phyloP scores from a whole-genome alignment of 2,888 invertebrate species.

The Drosophila setosimentum region DNA sequence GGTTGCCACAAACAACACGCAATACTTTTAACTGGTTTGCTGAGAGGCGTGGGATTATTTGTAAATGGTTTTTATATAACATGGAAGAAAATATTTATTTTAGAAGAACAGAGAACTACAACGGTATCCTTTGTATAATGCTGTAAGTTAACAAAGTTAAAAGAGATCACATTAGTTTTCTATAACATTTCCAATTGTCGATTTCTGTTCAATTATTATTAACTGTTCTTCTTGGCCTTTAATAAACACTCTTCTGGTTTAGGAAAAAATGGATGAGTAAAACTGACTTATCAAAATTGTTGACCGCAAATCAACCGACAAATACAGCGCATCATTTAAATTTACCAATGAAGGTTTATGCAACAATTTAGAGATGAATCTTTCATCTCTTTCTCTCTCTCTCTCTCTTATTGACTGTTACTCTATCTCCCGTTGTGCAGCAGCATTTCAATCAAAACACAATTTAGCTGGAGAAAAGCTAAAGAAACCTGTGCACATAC shows the following conservation, averaged over 20 bases:
- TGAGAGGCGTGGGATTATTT: background rate
- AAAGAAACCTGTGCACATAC: constrained; percentile 54
- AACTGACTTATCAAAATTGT: constrained; percentile 68
- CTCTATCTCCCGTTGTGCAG: constrained; percentile 1
- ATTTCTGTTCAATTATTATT: background rate
- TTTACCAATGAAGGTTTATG: constrained; percentile 58
- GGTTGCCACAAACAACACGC: constrained; percentile 28
- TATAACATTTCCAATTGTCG: no score
- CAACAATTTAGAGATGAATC: constrained; percentile 16
- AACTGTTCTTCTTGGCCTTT: background rate
- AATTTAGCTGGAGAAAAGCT: constrained; percentile 56
- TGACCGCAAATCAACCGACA: constrained; percentile 56
- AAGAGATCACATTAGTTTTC: background rate
- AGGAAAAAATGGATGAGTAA: constrained; percentile 17
- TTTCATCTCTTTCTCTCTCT: background rate
- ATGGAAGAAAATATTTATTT: background rate
- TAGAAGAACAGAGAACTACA: background rate
- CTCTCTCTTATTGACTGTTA: background rate
- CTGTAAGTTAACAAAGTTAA: background rate
- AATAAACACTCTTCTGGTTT: background rate
- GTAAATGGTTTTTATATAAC: background rate
- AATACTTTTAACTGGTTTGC: constrained; percentile 16
- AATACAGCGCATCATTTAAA: constrained; percentile 65
- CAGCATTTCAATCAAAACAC: constrained; percentile 78
- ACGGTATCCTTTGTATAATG: background rate